Base-by-base conservation (phyloP, 2,888 invertebrate species). In the Xestia c-nigrum region DNA sequence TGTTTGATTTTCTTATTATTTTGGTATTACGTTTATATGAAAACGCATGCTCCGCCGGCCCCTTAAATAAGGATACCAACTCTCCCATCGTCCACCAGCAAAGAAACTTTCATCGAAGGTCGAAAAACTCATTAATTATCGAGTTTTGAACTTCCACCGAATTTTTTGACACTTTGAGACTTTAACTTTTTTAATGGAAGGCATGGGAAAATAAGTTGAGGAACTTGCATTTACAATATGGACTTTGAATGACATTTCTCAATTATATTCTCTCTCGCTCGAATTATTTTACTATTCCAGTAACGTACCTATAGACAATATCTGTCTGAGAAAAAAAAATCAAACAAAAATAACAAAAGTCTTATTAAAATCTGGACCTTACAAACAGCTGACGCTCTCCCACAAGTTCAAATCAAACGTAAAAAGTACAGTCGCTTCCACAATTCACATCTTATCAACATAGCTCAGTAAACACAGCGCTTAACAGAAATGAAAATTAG, bases 401-500 rank as follows among this genome's bases (percentile, higher is more conserved):
- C 74, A 52, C 59, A 55, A 43, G 16, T 16, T 61, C 3, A 74
- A 78, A 82, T 78, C 65, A 71, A 72, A 59, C 46, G 68, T 24
- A 74, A 85, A 50, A 85, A 77, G 80, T 72, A 74, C 70, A 76
- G 64, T 74, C 61, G 55, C 71, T 66, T 74, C 21, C 59, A 67
- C 67, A 71, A 69, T 81, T 73, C 70, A 68, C 67, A 50, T 77
- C 76, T 72, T 78, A 78, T 79, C 80, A 85, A 55, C 75, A 43
- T 43, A 57, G 64, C 65, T 77, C 84, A 78, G 79, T 76, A 66
- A 82, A 84, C 73, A 76, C 64, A 69, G 73, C 67, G 52, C 71
- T 74, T 66, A 77, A 76, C 78, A 83, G 76, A 87, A 87, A 87
- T 79, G 68, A 88, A 84, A 88, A 88, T 87, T 87, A 83, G 67